phyloP scores from a whole-genome alignment of 2,888 invertebrate species.

The Chymomyza procnemis region DNA sequence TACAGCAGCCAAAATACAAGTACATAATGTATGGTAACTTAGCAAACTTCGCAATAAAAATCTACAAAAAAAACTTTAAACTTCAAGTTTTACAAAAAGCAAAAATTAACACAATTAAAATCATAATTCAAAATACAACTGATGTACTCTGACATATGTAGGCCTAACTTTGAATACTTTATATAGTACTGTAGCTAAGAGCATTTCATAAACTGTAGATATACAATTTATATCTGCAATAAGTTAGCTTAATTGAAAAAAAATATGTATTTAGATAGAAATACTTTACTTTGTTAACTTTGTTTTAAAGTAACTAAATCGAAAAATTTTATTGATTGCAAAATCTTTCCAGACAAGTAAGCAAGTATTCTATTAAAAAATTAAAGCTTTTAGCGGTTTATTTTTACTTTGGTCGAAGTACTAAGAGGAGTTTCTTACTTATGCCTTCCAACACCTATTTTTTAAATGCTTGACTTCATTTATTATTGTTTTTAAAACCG shows the following conservation, averaged over 20 bases:
- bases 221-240: background rate
- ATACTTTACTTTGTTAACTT: background rate
- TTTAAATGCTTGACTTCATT: too few species aligned
- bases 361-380: too few species aligned
- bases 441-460: too few species aligned
- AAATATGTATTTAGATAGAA: background rate
- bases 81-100: constrained; percentile 8
- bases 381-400: too few species aligned
- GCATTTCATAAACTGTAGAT: background rate
- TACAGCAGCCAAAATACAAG: constrained; percentile 43
- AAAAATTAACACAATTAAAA: too few species aligned
- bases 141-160: constrained; percentile 61
- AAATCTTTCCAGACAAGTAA: too few species aligned
- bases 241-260: background rate
- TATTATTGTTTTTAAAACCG: too few species aligned
- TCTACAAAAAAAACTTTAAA: constrained; percentile 21
- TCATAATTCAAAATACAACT: constrained; percentile 31
- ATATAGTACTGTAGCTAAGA: background rate
- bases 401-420: too few species aligned
- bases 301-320: background rate
- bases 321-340: background rate
- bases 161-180: constrained; percentile 41
- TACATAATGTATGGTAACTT: constrained; percentile 64
- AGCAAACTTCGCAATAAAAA: constrained; percentile 48
- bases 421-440: too few species aligned